Conservation (phyloP, 2,113 vertebrate genomes). For the Antechinus stuartii region DNA sequence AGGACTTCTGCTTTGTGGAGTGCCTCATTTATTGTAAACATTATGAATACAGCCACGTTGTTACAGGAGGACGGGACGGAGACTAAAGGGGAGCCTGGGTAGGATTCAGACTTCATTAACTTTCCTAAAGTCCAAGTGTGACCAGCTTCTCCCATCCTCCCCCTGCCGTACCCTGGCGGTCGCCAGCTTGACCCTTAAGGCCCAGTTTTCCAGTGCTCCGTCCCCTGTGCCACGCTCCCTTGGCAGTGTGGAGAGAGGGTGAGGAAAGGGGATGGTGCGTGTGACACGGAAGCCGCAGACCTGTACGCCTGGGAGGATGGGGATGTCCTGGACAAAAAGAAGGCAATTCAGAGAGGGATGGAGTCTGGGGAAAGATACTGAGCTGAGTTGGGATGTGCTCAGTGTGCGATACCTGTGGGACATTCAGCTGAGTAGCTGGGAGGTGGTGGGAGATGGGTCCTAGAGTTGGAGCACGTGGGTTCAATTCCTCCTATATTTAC, state of each 20-base stretch:
- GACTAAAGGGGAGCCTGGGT: background rate
- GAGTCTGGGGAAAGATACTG: background rate
- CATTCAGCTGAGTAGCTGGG: too few species aligned
- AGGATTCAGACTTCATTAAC: conserved; percentile 61
- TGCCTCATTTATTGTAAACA: conserved; percentile 10
- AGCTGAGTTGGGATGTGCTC: background rate
- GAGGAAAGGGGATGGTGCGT: too few species aligned
- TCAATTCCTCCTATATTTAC: background rate
- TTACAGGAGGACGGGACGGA: background rate
- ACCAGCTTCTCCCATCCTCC: background rate
- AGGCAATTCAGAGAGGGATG: background rate
- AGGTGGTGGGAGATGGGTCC: background rate
- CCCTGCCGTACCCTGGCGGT: too few species aligned
- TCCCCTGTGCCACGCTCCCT: background rate
- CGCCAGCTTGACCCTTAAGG: too few species aligned
- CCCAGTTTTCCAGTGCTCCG: background rate
- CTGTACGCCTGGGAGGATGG: background rate
- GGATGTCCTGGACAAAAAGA: background rate
- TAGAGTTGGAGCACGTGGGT: background rate
- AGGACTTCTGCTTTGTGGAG: background rate
- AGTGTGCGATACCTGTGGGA: background rate
- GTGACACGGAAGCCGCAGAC: too few species aligned
- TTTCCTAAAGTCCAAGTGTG: background rate
- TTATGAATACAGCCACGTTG: conserved; percentile 29
- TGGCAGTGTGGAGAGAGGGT: background rate